Base-by-base conservation (phyloP, 2,113 vertebrate species). In the Takifugu flavidus region DNA sequence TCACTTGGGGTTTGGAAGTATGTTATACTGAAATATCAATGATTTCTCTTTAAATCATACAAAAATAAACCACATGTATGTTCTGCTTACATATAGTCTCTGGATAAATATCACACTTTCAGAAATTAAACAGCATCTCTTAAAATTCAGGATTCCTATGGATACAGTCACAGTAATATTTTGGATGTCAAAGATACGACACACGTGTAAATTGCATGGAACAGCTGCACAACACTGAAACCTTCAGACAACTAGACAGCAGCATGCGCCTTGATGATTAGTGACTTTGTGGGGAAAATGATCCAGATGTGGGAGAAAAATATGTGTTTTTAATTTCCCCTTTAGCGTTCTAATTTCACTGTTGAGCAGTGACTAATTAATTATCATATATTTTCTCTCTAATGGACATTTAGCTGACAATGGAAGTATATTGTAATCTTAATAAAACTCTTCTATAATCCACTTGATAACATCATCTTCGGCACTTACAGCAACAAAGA, bases 1-100 rank as follows among this genome's bases (percentile, higher is more conserved):
- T 82, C 56, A 75, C 50, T 45, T 73, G 60, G 63, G 45, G n/a
- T 69, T 39, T 42, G 26, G 63, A 78, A 51, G 45, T 59, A 59
- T 61, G 57, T 29, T n/a, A 34, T 68, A 2, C 74, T 60, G 2
- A 39, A 44, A 62, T 4, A 11, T 47, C 39, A 60, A 55, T 72
- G 57, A 31, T 63, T 34, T 52, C 45, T 25, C 12, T 64, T 1
- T 49, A 45, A 66, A 49, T 53, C 14, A 72, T 87, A 80, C n/a
- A 82, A 82, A 87, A 85, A 79, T 87, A 85, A 78, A 79, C 31
- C 62, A 66, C 26, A 67, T 34, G 62, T 83, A 77, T 75, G 28
- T 62, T 61, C n/a, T 66, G 20, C 65, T 63, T 68, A 27, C 1
- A 58, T 73, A 63, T 72, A 34, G 64, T 75, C 6, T 72, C 14